phyloP scores from a whole-genome alignment of 1,140 invertebrate species.

The Helicoverpa armigera region DNA sequence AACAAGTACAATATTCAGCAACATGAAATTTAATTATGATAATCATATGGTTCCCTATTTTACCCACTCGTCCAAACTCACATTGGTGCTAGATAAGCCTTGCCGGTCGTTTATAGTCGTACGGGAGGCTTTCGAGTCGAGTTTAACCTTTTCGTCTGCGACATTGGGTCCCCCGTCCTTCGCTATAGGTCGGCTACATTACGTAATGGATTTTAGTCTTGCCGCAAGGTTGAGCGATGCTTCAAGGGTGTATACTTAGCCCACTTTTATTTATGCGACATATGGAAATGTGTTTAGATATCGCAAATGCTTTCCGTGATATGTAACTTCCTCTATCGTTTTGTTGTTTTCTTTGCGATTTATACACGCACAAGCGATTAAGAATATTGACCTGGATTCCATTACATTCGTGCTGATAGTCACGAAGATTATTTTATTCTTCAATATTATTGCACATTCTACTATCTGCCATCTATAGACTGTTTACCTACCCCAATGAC shows the following conservation, averaged over 20 bases:
- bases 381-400: too few species aligned
- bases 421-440: too few species aligned
- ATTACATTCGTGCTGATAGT: too few species aligned
- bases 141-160: conserved; percentile 66
- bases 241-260: conserved; percentile 22
- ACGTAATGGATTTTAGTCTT: conserved; percentile 62
- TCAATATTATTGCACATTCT: too few species aligned
- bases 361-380: too few species aligned
- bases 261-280: conserved; percentile 46
- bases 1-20: neutral
- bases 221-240: conserved; percentile 55
- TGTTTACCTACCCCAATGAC: neutral
- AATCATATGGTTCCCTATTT: conserved; percentile 47
- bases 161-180: conserved; percentile 53
- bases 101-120: conserved; percentile 48
- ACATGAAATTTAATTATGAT: conserved; percentile 49
- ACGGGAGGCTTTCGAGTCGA: conserved; percentile 57
- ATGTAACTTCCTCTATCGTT: neutral
- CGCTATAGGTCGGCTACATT: conserved; percentile 63
- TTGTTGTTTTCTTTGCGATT: neutral
- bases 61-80: conserved; percentile 41
- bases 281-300: conserved; percentile 45
- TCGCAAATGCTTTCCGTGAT: conserved; percentile 1
- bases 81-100: conserved; percentile 52
- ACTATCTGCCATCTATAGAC: neutral